A percentile compares a stretch with the other conserved stretches of the same genome.
These are phyloP conservation scores for Lacanobia wlatinum DNA, from an alignment of 2,888 invertebrate genomes.

Conservation along the genomic window DNA sequence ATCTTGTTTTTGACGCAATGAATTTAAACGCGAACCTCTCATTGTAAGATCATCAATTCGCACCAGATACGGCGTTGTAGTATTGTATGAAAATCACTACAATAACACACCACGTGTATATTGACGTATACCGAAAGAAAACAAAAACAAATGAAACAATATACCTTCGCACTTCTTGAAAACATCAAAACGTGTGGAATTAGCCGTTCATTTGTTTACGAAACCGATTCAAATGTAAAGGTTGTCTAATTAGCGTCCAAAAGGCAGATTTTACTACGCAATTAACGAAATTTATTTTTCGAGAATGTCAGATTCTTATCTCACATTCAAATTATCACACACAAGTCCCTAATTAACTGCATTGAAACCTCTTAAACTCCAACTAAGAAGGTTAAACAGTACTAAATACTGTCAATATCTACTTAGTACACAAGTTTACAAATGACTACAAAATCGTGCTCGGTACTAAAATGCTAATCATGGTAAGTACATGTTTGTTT, in stretches of 20 bases:
- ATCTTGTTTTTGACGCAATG: too few species aligned
- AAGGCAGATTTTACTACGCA: conserved; percentile 23
- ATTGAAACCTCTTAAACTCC: conserved; percentile 23
- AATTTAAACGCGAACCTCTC: not conserved
- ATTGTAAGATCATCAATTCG: conserved; percentile 23
- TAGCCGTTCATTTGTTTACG: not conserved
- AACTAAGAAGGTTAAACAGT: not conserved
- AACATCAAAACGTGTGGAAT: not conserved
- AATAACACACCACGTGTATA: not conserved
- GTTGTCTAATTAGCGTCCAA: conserved; percentile 23
- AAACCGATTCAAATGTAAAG: not conserved
- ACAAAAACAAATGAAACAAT: not conserved
- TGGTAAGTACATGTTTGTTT: conserved; percentile 26
- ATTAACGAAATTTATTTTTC: conserved; percentile 37
- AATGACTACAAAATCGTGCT: conserved; percentile 49
- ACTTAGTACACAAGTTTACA: conserved; percentile 10
- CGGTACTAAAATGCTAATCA: conserved; percentile 47
- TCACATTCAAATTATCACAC: conserved; percentile 27
- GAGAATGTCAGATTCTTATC: conserved; percentile 32
- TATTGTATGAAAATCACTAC: conserved; percentile 5
- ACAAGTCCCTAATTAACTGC: conserved; percentile 24
- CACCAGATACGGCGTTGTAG: not conserved
- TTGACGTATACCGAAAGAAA: not conserved
- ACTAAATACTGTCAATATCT: not conserved
- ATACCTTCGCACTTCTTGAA: not conserved